These are phyloP conservation scores for Smittia sp. DNA, from an alignment of 2,888 invertebrate species.

Conservation along the genomic window DNA sequence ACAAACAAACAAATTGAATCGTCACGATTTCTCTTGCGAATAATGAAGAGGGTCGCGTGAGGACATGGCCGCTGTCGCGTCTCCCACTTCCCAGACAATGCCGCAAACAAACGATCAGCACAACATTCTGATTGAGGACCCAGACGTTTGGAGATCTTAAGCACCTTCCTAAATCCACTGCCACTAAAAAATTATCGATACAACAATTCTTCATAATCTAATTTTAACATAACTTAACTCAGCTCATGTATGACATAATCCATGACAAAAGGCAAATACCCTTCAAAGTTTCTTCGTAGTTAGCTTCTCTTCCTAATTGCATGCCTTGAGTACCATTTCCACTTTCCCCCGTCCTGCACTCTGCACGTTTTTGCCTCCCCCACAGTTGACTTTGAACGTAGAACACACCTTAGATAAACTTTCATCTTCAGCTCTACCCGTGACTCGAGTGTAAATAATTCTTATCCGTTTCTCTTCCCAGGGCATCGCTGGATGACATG, in stretches of 20 bases:
- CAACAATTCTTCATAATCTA: slow-evolving; percentile 40
- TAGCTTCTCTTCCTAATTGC: neutral
- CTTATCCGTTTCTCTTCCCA: slow-evolving; percentile 48
- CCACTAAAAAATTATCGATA: too few species aligned
- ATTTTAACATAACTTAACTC: slow-evolving; percentile 38
- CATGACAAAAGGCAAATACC: neutral
- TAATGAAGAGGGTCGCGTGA: slow-evolving; percentile 71
- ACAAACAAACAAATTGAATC: slow-evolving; percentile 13
- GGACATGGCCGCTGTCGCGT: slow-evolving; percentile 80
- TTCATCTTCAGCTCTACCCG: too few species aligned
- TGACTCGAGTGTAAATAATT: too few species aligned
- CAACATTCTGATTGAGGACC: slow-evolving; percentile 87
- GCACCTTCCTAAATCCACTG: slow-evolving; percentile 47
- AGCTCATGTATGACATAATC: slow-evolving; percentile 39
- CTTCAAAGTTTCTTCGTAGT: neutral
- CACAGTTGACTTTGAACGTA: too few species aligned
- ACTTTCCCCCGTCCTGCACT: too few species aligned
- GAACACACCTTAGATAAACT: too few species aligned
- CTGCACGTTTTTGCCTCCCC: too few species aligned
- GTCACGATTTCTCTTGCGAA: neutral
- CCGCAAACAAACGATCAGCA: slow-evolving; percentile 64
- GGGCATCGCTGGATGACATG: slow-evolving; percentile 79
- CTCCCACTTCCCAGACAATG: slow-evolving; percentile 58
- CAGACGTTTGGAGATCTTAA: slow-evolving; percentile 86
- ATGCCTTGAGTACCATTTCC: neutral